These are phyloP conservation scores for Aphaenogaster floridana DNA, from an alignment of 1,140 invertebrate species.

Conservation along the genomic window DNA sequence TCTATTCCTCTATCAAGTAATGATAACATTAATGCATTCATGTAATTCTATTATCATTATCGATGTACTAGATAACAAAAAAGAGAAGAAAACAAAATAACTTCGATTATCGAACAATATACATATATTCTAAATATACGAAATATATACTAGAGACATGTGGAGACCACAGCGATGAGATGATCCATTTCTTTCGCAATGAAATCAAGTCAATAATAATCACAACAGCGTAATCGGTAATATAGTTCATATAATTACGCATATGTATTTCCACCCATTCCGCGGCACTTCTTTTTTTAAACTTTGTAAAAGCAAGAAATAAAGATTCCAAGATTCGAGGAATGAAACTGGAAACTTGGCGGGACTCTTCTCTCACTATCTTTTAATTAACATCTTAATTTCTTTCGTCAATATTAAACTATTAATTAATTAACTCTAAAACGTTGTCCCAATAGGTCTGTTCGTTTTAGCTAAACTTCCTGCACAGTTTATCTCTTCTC, in stretches of 20 bases:
- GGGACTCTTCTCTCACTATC: background rate
- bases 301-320: background rate
- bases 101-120: constrained; percentile 78
- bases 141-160: constrained; percentile 80
- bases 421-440: constrained; percentile 28
- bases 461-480: no score
- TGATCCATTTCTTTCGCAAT: constrained; percentile 83
- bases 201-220: constrained; percentile 83
- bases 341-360: background rate
- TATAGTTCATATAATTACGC: constrained; percentile 4
- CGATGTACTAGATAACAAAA: constrained; percentile 78
- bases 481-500: no score
- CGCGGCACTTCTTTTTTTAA: background rate
- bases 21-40: constrained; percentile 80
- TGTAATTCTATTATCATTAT: constrained; percentile 74
- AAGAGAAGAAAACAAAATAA: constrained; percentile 74
- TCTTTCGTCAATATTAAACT: constrained; percentile 2
- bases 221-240: constrained; percentile 19
- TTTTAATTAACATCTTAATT: no score
- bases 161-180: constrained; percentile 81
- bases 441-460: background rate
- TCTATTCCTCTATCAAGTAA: constrained; percentile 72
- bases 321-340: constrained; percentile 4
- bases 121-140: constrained; percentile 54
- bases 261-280: background rate